Conservation (phyloP, 1,140 invertebrate species). For the Hermetia illucens region DNA sequence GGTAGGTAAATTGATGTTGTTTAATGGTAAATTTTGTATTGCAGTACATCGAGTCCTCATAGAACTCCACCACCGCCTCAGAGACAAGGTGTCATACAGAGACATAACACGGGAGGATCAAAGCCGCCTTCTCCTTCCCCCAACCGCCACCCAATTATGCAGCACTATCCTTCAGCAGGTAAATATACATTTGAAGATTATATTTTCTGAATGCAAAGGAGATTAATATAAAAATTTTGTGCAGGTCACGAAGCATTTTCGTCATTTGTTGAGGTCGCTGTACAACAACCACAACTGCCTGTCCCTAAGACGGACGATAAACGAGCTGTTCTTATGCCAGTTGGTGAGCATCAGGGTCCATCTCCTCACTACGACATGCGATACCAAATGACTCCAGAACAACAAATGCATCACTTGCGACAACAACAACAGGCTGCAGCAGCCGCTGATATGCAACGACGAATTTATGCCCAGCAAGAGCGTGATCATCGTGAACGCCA, state of each 20-base stretch:
- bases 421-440: conserved; percentile 16
- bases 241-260: conserved; percentile 69
- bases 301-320: conserved; percentile 43
- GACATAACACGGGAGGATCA: conserved; percentile 45
- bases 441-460: conserved; percentile 16
- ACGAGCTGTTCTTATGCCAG: conserved; percentile 9
- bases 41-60: conserved; percentile 34
- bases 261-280: conserved; percentile 73
- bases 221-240: conserved; percentile 1
- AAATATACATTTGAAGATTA: conserved; percentile 5
- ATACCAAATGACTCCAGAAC: conserved; percentile 16
- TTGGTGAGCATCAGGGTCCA: conserved; percentile 4
- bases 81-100: conserved; percentile 48
- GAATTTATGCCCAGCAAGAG: conserved; percentile 16
- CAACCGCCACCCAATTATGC: conserved; percentile 23
- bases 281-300: conserved; percentile 66
- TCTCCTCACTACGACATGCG: conserved; percentile 21
- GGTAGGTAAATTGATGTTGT: too few relatives aligned
- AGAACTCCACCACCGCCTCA: conserved; percentile 41
- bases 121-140: conserved; percentile 29
- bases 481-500: conserved; percentile 14
- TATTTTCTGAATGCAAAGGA: background rate
- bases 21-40: too few relatives aligned
- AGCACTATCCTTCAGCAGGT: conserved; percentile 36
- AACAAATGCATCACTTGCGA: conserved; percentile 20